Conservation (phyloP, 2,797 vertebrate genomes). For the Protonibea diacanthus region DNA sequence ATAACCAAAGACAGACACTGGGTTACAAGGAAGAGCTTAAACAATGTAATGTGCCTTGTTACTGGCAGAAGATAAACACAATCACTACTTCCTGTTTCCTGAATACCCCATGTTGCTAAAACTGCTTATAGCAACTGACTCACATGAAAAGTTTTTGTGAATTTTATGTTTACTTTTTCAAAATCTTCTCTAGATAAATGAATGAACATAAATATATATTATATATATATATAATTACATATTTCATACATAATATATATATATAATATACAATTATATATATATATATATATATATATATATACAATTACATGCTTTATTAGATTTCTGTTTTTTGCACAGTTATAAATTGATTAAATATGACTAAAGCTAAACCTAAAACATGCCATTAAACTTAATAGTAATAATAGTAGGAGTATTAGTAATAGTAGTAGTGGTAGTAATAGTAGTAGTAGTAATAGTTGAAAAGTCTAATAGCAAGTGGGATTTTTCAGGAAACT, state of each 20-base stretch:
- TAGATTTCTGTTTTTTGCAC: not conserved
- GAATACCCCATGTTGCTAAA: not conserved
- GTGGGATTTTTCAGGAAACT: not conserved
- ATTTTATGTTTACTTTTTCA: not conserved
- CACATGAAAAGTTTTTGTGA: too few species aligned
- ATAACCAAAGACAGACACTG: not conserved
- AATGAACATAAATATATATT: not conserved
- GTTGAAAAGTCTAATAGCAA: not conserved
- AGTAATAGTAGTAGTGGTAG: too few species aligned
- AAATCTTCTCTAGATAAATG: not conserved
- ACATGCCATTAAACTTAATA: not conserved
- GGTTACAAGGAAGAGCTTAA: not conserved
- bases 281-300: too few species aligned
- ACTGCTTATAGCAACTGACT: not conserved
- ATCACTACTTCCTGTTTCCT: constrained; percentile 31
- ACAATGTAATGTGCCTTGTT: not conserved
- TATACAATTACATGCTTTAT: too few species aligned
- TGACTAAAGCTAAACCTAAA: not conserved
- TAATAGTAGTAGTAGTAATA: not conserved
- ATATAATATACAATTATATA: too few species aligned
- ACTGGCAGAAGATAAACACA: not conserved
- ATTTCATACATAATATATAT: too few species aligned
- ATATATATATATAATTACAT: too few species aligned
- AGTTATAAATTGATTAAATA: not conserved
- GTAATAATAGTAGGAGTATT: not conserved